Base-by-base conservation (phyloP, 2,888 invertebrate genomes). In the Steinernema carpocapsae region DNA sequence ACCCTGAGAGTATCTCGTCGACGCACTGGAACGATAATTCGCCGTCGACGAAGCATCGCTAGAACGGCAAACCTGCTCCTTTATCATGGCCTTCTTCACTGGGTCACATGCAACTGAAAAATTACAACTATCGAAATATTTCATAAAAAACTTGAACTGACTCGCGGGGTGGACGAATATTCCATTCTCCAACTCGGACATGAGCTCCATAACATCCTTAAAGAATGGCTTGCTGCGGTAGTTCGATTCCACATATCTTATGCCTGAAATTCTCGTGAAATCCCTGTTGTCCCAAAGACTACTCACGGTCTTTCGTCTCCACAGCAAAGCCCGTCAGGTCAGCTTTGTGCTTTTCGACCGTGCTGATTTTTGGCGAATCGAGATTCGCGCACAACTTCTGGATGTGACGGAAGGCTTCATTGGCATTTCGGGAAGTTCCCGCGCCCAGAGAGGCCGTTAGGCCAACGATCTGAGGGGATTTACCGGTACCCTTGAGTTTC, bases 391-490 rank as follows among this genome's bases (percentile, higher is more conserved):
- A 79, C 29, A 79, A 37, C n/a, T 52, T 45, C 7, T 81, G 45
- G 64, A 79, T 78, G 42, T 79, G 80, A 45, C 46, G 6, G 24
- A 29, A 22, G 19, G 74, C 74, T 7, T n/a, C 26, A 19, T 32
- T 37, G 14, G n/a, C 0, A n/a, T n/a, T 48, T 70, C 37, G 29
- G 17, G 46, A 71, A 17, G 45, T 12, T 10, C 82, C 82, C 17
- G 76, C 76, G n/a, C 83, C 83, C 17, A 84, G 72, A 17, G 83
- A 83, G 17, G 83, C 83, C 26, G 83, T 84, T 10, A 83, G 73
- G 14, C 83, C 83, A 29, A 83, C 76, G 46, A 83, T 72, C 73
- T 83, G 80, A 10, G 81, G 83, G 14, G 26, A 17, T 10, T 37
- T 10, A 3, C 4, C 37, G 37, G 10, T 10, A 10, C 10, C 37